Conservation (phyloP, 2,888 invertebrate species). For the Apamea sordens region DNA sequence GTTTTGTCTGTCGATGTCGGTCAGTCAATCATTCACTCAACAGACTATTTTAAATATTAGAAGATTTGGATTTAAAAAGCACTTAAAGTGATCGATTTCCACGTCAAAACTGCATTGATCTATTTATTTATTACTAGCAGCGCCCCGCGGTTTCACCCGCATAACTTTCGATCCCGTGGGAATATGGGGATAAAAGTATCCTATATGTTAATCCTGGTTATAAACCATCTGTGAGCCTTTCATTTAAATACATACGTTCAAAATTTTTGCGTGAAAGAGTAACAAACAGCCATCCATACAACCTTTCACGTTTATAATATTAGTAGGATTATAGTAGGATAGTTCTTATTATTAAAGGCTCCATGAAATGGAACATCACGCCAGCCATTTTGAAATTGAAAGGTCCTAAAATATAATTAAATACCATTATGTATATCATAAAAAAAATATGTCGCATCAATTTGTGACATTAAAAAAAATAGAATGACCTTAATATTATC, state of each 20-base stretch:
- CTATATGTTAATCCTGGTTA: too few relatives aligned
- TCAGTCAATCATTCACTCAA: not conserved
- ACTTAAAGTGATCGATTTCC: not conserved
- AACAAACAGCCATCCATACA: too few relatives aligned
- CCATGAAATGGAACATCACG: not conserved
- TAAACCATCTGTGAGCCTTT: too few relatives aligned
- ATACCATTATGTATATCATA: not conserved
- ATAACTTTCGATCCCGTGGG: too few relatives aligned
- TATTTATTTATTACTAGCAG: too few relatives aligned
- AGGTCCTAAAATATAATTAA: not conserved
- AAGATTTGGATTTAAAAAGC: not conserved
- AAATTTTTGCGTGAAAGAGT: too few relatives aligned
- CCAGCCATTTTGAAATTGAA: not conserved
- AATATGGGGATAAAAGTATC: too few relatives aligned
- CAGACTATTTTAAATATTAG: not conserved
- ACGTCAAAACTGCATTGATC: not conserved
- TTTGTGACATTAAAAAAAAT: conserved; percentile 12
- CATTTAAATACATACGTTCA: too few relatives aligned
- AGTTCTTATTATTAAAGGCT: too few relatives aligned
- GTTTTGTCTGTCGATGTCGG: not conserved
- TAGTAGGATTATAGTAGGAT: too few relatives aligned
- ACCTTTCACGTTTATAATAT: too few relatives aligned
- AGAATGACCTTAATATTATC: conserved; percentile 11
- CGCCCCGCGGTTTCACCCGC: too few relatives aligned
- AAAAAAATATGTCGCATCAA: not conserved